Evolutionary conservation across 2,797 vertebrate species (phyloP).

Genomic region (Pseudocheirus occidentalis): DNA sequence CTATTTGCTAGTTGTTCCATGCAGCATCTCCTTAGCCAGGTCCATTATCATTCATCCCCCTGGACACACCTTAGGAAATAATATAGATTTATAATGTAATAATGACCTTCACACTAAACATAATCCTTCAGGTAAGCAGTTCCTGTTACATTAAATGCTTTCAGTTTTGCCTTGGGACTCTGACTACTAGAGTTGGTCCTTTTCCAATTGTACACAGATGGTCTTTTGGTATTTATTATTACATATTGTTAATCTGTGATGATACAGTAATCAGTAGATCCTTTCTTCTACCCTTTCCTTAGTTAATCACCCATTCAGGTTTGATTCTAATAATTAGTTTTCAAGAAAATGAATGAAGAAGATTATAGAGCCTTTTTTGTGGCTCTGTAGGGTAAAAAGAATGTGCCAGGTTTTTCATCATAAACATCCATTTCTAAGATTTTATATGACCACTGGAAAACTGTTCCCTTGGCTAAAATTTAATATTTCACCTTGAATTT

Average conservation of each 20-base stretch:
- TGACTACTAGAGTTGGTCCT: neutral
- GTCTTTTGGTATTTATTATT: conserved; percentile 20
- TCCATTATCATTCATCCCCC: conserved; percentile 27
- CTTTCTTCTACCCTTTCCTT: conserved; percentile 6
- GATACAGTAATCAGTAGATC: neutral
- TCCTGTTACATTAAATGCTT: conserved; percentile 47
- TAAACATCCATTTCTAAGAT: conserved; percentile 16
- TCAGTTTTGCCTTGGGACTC: neutral
- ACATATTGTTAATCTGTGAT: neutral
- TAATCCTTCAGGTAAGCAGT: neutral
- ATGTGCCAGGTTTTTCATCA: conserved; percentile 21
- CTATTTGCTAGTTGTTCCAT: conserved; percentile 29
- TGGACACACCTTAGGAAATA: conserved; percentile 22
- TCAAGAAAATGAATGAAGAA: conserved; percentile 20
- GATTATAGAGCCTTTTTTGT: conserved; percentile 17
- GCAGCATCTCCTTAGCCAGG: conserved; percentile 51
- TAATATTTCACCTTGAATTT: neutral
- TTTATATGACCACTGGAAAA: conserved; percentile 55
- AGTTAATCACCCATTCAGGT: conserved; percentile 24
- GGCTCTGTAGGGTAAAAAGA: conserved; percentile 16
- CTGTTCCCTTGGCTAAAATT: neutral
- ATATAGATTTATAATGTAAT: conserved; percentile 23
- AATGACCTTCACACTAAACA: conserved; percentile 1
- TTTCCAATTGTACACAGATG: conserved; percentile 7
- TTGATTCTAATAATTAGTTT: conserved; percentile 58